phyloP scores from a whole-genome alignment of 2,888 invertebrate genomes.

The Harpalus rufipes region DNA sequence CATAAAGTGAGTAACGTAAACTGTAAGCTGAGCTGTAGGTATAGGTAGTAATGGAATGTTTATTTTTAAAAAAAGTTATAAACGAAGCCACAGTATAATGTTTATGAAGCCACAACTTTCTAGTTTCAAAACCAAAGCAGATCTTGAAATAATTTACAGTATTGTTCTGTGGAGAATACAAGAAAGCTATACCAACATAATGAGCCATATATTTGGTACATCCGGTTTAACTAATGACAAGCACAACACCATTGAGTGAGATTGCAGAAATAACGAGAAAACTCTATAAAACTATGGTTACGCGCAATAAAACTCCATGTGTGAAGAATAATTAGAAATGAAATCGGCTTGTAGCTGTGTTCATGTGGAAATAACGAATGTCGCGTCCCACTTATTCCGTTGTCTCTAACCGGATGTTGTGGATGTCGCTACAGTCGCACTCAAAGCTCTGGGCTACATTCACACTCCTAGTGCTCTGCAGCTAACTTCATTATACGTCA shows the following conservation, averaged over 20 bases:
- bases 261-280: conserved; percentile 47
- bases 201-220: conserved; percentile 46
- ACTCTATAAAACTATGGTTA: conserved; percentile 34
- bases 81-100: neutral
- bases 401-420: conserved; percentile 52
- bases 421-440: conserved; percentile 9
- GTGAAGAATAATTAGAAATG: conserved; percentile 51
- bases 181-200: conserved; percentile 42
- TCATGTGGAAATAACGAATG: conserved; percentile 53
- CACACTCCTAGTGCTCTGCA: neutral
- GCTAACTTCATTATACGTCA: conserved; percentile 24
- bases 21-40: no score
- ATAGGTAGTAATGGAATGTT: neutral
- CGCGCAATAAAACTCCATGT: conserved; percentile 37
- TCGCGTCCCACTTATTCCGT: conserved; percentile 51
- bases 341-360: conserved; percentile 38
- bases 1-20: no score
- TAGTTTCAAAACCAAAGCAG: conserved; percentile 29
- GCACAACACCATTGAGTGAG: conserved; percentile 7
- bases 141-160: conserved; percentile 39
- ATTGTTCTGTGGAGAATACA: conserved; percentile 24
- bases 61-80: neutral
- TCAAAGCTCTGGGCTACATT: conserved; percentile 31
- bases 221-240: conserved; percentile 38
- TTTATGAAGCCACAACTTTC: conserved; percentile 32